Evolutionary conservation across 2,797 vertebrate species (phyloP), one percentile per base, ranked within the genome.

Genomic region (Paguma larvata): DNA sequence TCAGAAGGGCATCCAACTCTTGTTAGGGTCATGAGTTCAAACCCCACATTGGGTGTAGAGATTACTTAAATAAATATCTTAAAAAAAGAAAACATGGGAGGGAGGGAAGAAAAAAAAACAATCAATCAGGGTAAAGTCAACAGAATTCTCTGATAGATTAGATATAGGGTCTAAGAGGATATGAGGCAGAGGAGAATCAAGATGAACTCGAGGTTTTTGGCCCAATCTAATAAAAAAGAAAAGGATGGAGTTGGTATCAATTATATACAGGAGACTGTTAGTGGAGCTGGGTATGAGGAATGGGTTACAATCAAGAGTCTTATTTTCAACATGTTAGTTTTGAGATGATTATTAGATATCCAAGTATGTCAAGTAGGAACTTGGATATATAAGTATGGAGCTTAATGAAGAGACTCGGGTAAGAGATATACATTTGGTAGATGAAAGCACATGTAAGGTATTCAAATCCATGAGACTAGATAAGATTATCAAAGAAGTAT

Each of bases 111-210:
- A 27, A 27, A 34, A 44, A 21, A 79, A 46, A 38, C 44, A 41
- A 51, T 19, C 62, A 84, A 59, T 44, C 32, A 63, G 2, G 62
- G 25, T 65, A 90, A 44, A 53, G 10, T 41, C n/a, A 72, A 87
- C 12, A 62, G 10, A 80, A 25, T 44, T 86, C 86, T 75, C 48
- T 53, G 19, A 79, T 80, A 48, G 23, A 73, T 44, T 82, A 13
- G 18, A 63, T 38, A 1, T 78, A 38, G 9, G 2, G 23, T 83
- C 21, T 63, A 83, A 84, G 51, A 78, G 25, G 19, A 83, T 38
- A 84, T 53, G 63, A 84, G n/a, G 25, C 62, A 91, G 85, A 91
- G 41, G 72, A 92, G 21, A 94, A 72, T 53, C 72, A 92, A 56
- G 25, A 70, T 46, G 13, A 48, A 85, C 9, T 32, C 68, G 88